phyloP scores from a whole-genome alignment of 2,888 invertebrate species.

The Cryptus viduatorius region DNA sequence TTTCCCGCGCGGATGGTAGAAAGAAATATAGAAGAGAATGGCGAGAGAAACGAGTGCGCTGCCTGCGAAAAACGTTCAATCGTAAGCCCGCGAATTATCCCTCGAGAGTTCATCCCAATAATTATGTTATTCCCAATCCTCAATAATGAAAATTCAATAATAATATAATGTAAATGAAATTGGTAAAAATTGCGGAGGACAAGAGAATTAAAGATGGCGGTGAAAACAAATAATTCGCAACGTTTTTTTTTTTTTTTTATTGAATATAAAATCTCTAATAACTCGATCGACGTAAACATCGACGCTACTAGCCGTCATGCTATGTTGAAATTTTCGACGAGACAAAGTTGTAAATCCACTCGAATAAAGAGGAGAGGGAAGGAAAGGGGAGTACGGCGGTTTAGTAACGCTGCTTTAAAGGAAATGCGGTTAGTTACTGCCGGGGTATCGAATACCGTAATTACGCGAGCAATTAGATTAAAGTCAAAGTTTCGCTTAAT shows the following conservation, averaged over 20 bases:
- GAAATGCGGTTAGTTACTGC: conserved; percentile 46
- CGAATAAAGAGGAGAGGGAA: conserved; percentile 27
- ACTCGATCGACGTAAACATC: background rate
- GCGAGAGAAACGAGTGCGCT: background rate
- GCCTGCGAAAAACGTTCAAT: conserved; percentile 31
- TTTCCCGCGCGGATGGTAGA: background rate
- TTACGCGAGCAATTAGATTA: conserved; percentile 77
- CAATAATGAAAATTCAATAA: background rate
- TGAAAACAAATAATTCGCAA: background rate
- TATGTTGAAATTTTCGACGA: background rate
- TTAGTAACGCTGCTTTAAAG: conserved; percentile 34
- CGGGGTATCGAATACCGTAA: conserved; percentile 56
- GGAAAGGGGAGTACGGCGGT: conserved; percentile 27
- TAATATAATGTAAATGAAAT: background rate
- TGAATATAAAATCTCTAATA: background rate
- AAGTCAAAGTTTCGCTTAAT: conserved; percentile 78
- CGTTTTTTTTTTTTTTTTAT: background rate
- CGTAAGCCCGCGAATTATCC: conserved; percentile 32
- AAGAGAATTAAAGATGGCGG: background rate
- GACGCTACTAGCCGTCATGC: background rate
- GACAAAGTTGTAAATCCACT: background rate
- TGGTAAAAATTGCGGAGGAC: background rate
- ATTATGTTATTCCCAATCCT: background rate
- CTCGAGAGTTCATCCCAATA: conserved; percentile 18
- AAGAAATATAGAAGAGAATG: background rate